Conservation (phyloP, 1,140 invertebrate species). For the Drosophila sucinea region DNA sequence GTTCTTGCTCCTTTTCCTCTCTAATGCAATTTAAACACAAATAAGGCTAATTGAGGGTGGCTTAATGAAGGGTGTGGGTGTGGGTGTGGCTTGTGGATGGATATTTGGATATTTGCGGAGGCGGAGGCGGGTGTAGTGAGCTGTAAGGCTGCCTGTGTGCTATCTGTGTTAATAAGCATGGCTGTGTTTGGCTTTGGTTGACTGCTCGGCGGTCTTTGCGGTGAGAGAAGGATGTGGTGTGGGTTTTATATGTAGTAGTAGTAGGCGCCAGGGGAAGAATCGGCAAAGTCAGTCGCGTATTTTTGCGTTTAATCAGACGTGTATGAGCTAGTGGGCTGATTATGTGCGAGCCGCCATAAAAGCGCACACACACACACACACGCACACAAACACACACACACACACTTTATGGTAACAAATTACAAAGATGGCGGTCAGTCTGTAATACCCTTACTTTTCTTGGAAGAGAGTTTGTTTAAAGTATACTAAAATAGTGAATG, state of each 20-base stretch:
- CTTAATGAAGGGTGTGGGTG: slow-evolving; percentile 1
- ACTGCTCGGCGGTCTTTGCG: slow-evolving; percentile 55
- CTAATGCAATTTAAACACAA: slow-evolving; percentile 78
- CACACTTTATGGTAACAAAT: slow-evolving; percentile 2
- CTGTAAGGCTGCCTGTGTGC: slow-evolving; percentile 38
- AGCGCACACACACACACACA: slow-evolving; percentile 28
- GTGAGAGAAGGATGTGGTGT: slow-evolving; percentile 18
- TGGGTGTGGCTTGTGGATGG: slow-evolving; percentile 5
- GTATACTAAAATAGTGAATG: too few species aligned
- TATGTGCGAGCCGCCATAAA: slow-evolving; percentile 39
- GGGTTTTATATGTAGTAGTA: not conserved
- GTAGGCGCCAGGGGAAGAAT: not conserved
- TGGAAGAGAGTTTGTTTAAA: too few species aligned
- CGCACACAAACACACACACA: slow-evolving; percentile 27
- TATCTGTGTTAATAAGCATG: slow-evolving; percentile 72
- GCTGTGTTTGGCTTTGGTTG: slow-evolving; percentile 68
- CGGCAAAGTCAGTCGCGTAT: slow-evolving; percentile 31
- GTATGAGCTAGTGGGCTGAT: slow-evolving; percentile 63
- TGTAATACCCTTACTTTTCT: not conserved
- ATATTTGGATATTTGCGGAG: too few species aligned
- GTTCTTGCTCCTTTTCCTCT: slow-evolving; percentile 21
- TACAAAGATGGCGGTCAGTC: slow-evolving; percentile 1
- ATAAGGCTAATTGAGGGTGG: slow-evolving; percentile 69
- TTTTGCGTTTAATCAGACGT: slow-evolving; percentile 76
- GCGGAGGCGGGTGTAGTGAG: slow-evolving; percentile 18